Evolutionary conservation across 2,113 vertebrate genomes (phyloP).

Genomic region (Hiodon alosoides): DNA sequence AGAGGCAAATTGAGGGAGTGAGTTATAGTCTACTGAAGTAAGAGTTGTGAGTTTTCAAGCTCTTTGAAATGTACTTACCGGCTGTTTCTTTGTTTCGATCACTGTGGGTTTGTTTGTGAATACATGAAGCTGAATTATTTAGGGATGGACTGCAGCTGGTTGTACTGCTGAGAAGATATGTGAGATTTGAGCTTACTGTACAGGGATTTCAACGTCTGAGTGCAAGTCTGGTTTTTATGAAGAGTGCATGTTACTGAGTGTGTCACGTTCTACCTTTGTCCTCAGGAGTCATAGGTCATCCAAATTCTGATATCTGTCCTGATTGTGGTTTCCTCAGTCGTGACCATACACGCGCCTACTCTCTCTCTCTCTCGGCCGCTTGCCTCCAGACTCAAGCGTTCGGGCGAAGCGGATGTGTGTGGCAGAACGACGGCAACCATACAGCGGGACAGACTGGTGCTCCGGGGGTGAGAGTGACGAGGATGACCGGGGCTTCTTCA

Average conservation of each 20-base stretch:
- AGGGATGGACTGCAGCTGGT: too few species aligned
- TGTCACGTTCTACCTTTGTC: not conserved
- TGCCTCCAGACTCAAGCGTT: conserved; percentile 44
- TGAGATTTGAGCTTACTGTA: too few species aligned
- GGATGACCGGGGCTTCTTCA: conserved; percentile 64
- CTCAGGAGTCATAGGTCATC: not conserved
- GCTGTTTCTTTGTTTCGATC: not conserved
- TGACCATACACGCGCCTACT: not conserved
- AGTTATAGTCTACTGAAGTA: not conserved
- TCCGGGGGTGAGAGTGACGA: conserved; percentile 73
- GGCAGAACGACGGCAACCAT: conserved; percentile 68
- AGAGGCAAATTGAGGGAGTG: not conserved
- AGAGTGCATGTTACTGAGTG: too few species aligned
- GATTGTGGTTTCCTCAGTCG: not conserved
- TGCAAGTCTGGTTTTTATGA: too few species aligned
- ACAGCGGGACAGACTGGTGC: conserved; percentile 73
- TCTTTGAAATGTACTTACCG: not conserved
- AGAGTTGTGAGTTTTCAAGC: too few species aligned
- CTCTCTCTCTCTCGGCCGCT: not conserved
- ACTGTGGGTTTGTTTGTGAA: not conserved
- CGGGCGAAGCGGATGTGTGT: conserved; percentile 73
- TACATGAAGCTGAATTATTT: too few species aligned
- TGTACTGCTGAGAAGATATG: too few species aligned
- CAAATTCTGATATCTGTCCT: not conserved
- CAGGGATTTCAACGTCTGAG: too few species aligned